Percentiles rank a stretch among this genome's conserved stretches.
Evolutionary conservation across 2,797 vertebrate genomes (phyloP).

Genomic region (Synanceia verrucosa): DNA sequence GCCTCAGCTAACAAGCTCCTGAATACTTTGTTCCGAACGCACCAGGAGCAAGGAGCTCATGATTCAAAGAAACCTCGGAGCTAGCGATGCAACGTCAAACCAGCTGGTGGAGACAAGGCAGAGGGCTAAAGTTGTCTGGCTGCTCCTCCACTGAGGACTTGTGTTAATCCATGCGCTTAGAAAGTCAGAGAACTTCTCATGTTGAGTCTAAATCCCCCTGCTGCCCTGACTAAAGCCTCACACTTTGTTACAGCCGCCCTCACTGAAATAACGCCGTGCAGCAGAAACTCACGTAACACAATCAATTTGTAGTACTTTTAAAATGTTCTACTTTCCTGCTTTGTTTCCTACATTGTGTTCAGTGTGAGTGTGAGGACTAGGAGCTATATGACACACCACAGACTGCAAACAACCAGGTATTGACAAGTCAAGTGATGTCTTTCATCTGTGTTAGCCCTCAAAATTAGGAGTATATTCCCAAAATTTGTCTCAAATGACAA

Average conservation of each 20-base stretch:
- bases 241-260: slow-evolving; percentile 30
- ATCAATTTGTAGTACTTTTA: neutral
- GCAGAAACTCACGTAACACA: neutral
- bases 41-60: slow-evolving; percentile 21
- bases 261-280: slow-evolving; percentile 18
- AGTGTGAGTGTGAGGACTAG: neutral
- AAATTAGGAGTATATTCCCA: neutral
- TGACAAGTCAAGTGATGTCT: neutral
- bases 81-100: slow-evolving; percentile 21
- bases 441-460: neutral
- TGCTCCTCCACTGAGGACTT: slow-evolving; percentile 38
- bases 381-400: neutral
- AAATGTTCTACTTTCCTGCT: too few relatives aligned
- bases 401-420: neutral
- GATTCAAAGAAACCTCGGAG: slow-evolving; percentile 51
- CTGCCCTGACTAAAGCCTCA: slow-evolving; percentile 24
- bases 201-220: slow-evolving; percentile 41
- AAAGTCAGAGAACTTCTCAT: slow-evolving; percentile 45
- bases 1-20: slow-evolving; percentile 52
- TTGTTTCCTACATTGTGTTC: neutral
- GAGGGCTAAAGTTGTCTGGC: slow-evolving; percentile 43
- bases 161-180: slow-evolving; percentile 50
- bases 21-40: slow-evolving; percentile 51
- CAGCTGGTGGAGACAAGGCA: slow-evolving; percentile 44
- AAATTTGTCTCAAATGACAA: neutral